Percentiles rank a stretch among this genome's conserved stretches.
Evolutionary conservation across 2,888 invertebrate genomes (phyloP).

Genomic region (Osedax frankpressi): DNA sequence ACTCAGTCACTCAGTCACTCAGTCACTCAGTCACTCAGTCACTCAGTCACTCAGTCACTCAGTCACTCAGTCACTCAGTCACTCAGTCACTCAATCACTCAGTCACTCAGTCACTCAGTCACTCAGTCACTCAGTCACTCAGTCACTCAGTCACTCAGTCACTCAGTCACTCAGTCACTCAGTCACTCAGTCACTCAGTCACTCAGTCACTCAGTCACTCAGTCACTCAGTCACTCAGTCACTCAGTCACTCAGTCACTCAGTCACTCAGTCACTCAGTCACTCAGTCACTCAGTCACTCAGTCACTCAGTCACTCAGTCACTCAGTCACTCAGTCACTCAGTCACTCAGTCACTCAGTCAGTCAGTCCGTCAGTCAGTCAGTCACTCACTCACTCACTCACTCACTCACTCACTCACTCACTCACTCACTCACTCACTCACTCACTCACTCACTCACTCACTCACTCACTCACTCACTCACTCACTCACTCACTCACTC

Average conservation of each 20-base stretch:
- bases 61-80: too few relatives aligned
- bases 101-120: too few relatives aligned
- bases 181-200: not conserved
- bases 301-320: conserved; percentile 19
- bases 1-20: too few relatives aligned
- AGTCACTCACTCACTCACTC: conserved; percentile 22
- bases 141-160: not conserved
- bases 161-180: conserved; percentile 6
- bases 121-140: not conserved
- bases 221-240: not conserved
- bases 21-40: too few relatives aligned
- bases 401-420: conserved; percentile 15
- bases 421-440: conserved; percentile 11
- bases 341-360: conserved; percentile 23
- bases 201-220: not conserved
- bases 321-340: conserved; percentile 22
- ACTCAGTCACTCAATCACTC: too few relatives aligned
- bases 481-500: not conserved
- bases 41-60: too few relatives aligned
- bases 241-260: not conserved
- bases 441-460: conserved; percentile 14
- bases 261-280: not conserved
- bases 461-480: conserved; percentile 17
- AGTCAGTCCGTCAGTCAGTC: conserved; percentile 17
- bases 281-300: not conserved